These are phyloP conservation scores for Crotalus viridis DNA, from an alignment of 2,113 vertebrate genomes.

Conservation along the genomic window DNA sequence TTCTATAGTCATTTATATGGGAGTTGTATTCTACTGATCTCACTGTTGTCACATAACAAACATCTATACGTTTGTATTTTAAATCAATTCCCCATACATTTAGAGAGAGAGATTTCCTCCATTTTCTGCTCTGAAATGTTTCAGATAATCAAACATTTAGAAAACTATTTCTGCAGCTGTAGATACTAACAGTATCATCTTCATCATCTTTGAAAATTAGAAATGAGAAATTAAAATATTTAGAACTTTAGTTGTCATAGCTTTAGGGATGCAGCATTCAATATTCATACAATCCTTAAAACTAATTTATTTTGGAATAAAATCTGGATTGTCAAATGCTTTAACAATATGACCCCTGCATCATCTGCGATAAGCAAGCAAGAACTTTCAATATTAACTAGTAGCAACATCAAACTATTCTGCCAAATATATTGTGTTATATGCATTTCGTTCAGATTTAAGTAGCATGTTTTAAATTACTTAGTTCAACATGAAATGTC, in stretches of 20 bases:
- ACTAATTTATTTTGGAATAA: conserved; percentile 20
- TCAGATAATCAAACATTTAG: background rate
- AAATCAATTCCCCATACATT: background rate
- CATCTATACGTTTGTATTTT: background rate
- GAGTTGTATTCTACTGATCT: background rate
- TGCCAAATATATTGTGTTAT: background rate
- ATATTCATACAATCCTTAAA: background rate
- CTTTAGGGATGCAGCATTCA: background rate
- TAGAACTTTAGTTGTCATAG: background rate
- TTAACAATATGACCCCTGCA: conserved; percentile 6
- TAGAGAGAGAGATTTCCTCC: background rate
- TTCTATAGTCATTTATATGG: background rate
- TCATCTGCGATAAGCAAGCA: background rate
- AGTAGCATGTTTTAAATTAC: background rate
- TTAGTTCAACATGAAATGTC: background rate
- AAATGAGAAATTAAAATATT: background rate
- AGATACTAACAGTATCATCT: background rate
- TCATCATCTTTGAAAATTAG: background rate
- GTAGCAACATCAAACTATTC: background rate
- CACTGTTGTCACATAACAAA: background rate
- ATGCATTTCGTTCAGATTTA: background rate
- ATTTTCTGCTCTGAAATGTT: background rate
- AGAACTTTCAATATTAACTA: background rate
- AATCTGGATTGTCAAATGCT: background rate
- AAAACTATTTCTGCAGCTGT: background rate